Evolutionary conservation across 1,140 invertebrate species (phyloP).

Genomic region (Achatina immaculata): DNA sequence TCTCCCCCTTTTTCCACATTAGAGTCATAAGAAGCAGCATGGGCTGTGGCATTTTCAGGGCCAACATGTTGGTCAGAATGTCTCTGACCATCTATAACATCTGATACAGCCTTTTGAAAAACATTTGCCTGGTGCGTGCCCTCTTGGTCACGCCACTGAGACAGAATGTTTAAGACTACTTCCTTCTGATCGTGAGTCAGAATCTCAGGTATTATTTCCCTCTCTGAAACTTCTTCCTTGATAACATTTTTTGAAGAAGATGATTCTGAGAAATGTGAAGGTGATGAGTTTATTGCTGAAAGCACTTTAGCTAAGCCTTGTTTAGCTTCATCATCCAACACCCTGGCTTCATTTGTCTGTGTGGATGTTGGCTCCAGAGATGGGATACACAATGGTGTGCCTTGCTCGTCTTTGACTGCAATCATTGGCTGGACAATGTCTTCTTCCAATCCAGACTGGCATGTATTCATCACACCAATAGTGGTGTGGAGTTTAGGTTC

Average conservation of each 20-base stretch:
- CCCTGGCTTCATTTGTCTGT: background rate
- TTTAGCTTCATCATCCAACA: background rate
- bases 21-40: background rate
- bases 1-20: background rate
- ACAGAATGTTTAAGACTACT: background rate
- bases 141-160: background rate
- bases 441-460: background rate
- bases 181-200: background rate
- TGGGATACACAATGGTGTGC: conserved; percentile 9
- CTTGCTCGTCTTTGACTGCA: background rate
- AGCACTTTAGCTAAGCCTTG: background rate
- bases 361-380: background rate
- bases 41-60: background rate
- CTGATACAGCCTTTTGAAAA: background rate
- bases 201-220: background rate
- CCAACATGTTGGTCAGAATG: background rate
- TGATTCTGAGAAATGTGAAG: background rate
- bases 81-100: background rate
- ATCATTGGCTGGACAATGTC: conserved; percentile 8
- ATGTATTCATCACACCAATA: background rate
- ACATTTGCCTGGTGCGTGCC: background rate
- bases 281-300: background rate
- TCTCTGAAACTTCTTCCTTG: background rate
- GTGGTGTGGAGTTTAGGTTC: background rate
- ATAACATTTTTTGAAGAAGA: background rate